phyloP scores from a whole-genome alignment of 2,797 vertebrate species.

The Neosilurus mollespiculum region DNA sequence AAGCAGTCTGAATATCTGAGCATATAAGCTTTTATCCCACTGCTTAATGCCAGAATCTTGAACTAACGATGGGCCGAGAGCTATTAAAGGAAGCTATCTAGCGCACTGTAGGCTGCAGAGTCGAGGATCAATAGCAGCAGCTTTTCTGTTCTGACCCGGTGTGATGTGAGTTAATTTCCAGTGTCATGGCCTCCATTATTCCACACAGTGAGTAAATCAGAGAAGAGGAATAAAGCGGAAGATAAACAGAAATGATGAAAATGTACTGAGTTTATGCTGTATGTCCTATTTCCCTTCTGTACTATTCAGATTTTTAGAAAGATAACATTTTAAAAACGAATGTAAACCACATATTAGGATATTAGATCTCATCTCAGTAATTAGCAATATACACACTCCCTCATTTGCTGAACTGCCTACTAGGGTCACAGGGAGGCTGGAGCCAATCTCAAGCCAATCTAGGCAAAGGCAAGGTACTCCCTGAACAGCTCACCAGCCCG shows the following conservation, averaged over 20 bases:
- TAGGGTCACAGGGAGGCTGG: too few relatives aligned
- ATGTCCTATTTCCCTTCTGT: background rate
- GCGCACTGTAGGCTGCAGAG: constrained; percentile 31
- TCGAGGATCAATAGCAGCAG: constrained; percentile 39
- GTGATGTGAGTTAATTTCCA: constrained; percentile 61
- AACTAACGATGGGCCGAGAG: constrained; percentile 68
- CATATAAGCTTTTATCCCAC: constrained; percentile 70
- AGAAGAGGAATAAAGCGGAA: constrained; percentile 39
- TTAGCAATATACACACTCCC: background rate
- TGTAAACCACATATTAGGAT: background rate
- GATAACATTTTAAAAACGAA: background rate
- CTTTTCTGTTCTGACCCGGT: constrained; percentile 46
- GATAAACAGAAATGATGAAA: constrained; percentile 16
- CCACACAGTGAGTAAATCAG: constrained; percentile 64
- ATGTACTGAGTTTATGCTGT: background rate
- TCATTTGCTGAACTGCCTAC: too few relatives aligned
- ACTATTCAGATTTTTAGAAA: background rate
- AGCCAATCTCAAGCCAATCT: too few relatives aligned
- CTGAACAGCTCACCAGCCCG: too few relatives aligned
- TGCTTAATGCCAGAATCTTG: constrained; percentile 73
- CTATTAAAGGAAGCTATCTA: constrained; percentile 38
- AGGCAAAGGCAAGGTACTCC: too few relatives aligned
- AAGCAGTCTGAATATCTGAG: constrained; percentile 57
- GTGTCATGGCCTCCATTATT: constrained; percentile 58
- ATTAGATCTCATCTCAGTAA: background rate